A percentile compares a stretch with the other conserved stretches of the same genome.
Conservation (phyloP, 2,888 invertebrate species). For the Villa cingulata region DNA sequence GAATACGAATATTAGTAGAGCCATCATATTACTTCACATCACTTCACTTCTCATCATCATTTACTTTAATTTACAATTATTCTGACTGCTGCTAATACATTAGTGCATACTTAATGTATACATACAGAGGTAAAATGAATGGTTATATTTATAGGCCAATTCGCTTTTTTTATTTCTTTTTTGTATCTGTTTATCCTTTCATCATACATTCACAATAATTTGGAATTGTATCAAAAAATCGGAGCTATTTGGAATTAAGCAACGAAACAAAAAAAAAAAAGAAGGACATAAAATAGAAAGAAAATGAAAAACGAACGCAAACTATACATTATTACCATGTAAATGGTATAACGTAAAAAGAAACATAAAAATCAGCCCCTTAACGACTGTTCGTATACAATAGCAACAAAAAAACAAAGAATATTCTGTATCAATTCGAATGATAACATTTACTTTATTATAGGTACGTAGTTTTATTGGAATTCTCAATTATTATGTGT, state of each 20-base stretch:
- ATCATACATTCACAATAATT: not conserved
- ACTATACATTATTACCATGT: conserved; percentile 14
- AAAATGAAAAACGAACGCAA: not conserved
- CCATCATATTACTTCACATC: not conserved
- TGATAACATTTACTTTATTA: not conserved
- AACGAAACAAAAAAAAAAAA: not conserved
- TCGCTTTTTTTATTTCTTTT: too few relatives aligned
- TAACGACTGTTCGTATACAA: conserved; percentile 11
- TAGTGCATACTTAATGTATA: too few relatives aligned
- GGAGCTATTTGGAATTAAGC: not conserved
- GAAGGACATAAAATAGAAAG: not conserved
- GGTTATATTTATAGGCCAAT: too few relatives aligned
- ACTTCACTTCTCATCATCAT: not conserved
- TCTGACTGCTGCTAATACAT: too few relatives aligned
- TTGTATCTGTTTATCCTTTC: not conserved
- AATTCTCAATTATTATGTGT: not conserved
- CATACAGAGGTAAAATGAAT: too few relatives aligned
- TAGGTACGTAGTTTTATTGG: not conserved
- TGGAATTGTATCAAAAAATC: not conserved
- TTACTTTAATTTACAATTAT: too few relatives aligned
- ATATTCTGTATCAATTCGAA: too few relatives aligned
- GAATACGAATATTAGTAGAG: conserved; percentile 3
- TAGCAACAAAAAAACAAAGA: not conserved
- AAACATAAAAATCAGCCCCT: conserved; percentile 13
- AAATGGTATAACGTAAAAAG: conserved; percentile 8